Evolutionary conservation across 1,140 invertebrate species (phyloP), one percentile per base, ranked within the genome.

Genomic region (Coelopa frigida): DNA sequence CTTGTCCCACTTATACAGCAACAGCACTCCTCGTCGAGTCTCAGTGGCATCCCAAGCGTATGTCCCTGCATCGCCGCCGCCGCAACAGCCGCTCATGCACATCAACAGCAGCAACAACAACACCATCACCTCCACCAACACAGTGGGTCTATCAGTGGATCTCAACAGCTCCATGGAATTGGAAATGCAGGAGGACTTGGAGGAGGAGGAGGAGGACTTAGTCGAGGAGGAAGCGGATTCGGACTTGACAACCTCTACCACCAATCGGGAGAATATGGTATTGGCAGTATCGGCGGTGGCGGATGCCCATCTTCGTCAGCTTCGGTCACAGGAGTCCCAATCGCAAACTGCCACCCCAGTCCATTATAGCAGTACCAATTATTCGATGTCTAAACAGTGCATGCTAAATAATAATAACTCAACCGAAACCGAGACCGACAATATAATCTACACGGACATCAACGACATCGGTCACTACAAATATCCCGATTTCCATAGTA

Each of bases 321-420:
- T 61, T 62, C 65, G 53, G 49, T 66, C 55, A 61, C 65, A 61
- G 58, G 61, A 67, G 58, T 61, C 58, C 59, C 65, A 68, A 62
- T 68, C 64, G 41, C 64, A 67, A 56, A 57, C 58, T 69, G 63
- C 51, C 66, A 70, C 59, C 48, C 66, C 59, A 69, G 57, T 60
- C 56, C 67, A 64, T 70, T 70, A 69, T 70, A 70, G 66, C 67
- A 70, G 58, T 69, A 69, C 67, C 50, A 68, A 51, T 51, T 70
- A 66, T 70, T 70, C 61, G 67, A 70, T 67, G 67, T 70, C 67
- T 70, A 70, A 70, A 49, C 64, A 68, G 55, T 63, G 58, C 53
- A 65, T 68, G 59, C 54, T 68, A 17, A 68, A 68, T 48, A 68
- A 62, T 49, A 65, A 57, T 48, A 65, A 63, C 54, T 67, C 61